Percentiles rank a stretch among this genome's conserved stretches.
phyloP scores from a whole-genome alignment of 92 coral and sea anemone species.

The Desmophyllum pertusum region DNA sequence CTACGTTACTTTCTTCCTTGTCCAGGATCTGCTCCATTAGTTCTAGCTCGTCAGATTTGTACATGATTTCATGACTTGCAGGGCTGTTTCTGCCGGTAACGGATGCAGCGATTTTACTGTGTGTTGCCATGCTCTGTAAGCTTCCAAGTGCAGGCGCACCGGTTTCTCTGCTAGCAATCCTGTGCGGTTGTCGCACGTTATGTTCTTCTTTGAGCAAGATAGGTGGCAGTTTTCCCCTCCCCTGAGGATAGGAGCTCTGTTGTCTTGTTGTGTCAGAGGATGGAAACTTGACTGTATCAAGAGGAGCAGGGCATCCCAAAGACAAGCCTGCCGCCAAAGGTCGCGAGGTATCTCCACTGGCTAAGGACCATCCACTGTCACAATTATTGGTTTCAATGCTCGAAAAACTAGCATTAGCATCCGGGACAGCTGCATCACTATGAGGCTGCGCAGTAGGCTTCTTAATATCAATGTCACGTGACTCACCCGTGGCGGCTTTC shows the following conservation, averaged over 20 bases:
- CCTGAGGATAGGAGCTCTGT: not conserved
- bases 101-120: not conserved
- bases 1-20: not conserved
- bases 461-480: not conserved
- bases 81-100: not conserved
- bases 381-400: not conserved
- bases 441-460: not conserved
- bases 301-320: not conserved
- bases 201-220: not conserved
- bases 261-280: not conserved
- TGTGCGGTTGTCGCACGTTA: not conserved
- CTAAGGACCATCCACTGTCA: conserved; percentile 14
- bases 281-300: not conserved
- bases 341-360: conserved; percentile 18
- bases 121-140: not conserved
- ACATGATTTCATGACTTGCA: conserved; percentile 2
- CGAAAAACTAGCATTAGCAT: not conserved
- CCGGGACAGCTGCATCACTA: not conserved
- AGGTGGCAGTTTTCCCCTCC: not conserved
- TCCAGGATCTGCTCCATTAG: conserved; percentile 6
- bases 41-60: not conserved
- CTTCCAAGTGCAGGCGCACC: not conserved
- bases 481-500: not conserved
- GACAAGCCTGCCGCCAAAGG: conserved; percentile 27
- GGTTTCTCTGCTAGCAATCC: not conserved